phyloP scores from a whole-genome alignment of 2,113 vertebrate genomes.

The Cyanoramphus novaezelandiae region DNA sequence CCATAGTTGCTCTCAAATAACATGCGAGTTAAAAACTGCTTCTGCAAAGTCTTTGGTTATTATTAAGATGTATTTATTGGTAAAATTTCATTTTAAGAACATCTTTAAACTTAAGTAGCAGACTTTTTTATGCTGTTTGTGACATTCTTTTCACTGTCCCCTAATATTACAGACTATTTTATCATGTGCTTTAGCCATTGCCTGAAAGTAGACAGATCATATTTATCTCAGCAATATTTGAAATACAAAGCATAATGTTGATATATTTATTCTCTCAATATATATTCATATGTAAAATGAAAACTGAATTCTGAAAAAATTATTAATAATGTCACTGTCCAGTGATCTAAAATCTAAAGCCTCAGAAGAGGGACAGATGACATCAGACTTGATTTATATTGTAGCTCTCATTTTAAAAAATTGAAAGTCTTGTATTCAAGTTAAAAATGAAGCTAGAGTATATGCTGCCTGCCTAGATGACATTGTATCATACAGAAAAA shows the following conservation, averaged over 20 bases:
- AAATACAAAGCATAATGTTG: background rate
- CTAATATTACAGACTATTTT: background rate
- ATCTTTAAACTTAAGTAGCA: background rate
- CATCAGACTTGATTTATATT: background rate
- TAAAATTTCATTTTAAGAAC: background rate
- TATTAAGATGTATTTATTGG: background rate
- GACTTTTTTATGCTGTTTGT: background rate
- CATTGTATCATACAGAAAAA: background rate
- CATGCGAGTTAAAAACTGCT: background rate
- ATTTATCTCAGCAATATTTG: background rate
- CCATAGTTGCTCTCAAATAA: background rate
- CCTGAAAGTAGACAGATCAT: background rate
- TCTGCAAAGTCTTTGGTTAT: background rate
- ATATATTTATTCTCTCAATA: background rate
- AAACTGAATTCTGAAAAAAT: background rate
- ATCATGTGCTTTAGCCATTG: background rate
- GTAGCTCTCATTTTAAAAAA: background rate
- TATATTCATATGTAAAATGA: background rate
- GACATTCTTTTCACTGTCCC: background rate
- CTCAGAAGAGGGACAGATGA: background rate
- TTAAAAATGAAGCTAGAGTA: background rate
- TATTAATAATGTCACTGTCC: background rate
- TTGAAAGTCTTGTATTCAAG: background rate
- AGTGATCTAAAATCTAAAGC: background rate
- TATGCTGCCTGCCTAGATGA: background rate